Conservation (phyloP, 2,797 vertebrate genomes). For the Myotis planiceps region DNA sequence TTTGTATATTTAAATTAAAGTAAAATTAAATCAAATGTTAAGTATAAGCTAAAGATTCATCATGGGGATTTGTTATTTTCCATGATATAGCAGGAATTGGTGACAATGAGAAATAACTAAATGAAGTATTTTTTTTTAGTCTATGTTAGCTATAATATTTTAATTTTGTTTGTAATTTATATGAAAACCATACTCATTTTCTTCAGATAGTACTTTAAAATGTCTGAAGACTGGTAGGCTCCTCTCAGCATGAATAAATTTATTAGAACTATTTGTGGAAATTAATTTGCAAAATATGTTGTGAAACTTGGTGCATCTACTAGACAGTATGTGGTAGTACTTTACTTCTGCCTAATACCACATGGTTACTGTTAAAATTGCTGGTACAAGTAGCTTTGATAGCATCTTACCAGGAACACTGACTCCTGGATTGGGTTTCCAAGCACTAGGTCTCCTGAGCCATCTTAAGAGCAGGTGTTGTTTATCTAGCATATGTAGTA, state of each 20-base stretch:
- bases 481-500: neutral
- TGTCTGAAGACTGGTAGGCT: neutral
- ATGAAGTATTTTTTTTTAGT: neutral
- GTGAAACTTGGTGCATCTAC: neutral
- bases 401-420: neutral
- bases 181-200: slow-evolving; percentile 39
- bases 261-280: slow-evolving; percentile 28
- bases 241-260: slow-evolving; percentile 15
- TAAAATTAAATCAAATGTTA: slow-evolving; percentile 25
- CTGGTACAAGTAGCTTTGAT: neutral
- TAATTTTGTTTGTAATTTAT: slow-evolving; percentile 10
- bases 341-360: neutral
- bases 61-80: neutral
- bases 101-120: neutral
- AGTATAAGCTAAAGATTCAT: neutral
- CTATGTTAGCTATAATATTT: neutral
- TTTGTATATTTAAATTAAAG: slow-evolving; percentile 25
- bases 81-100: neutral
- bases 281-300: slow-evolving; percentile 23
- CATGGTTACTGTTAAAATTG: neutral
- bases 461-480: neutral
- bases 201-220: slow-evolving; percentile 34
- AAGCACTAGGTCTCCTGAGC: neutral
- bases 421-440: neutral
- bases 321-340: neutral